Percentiles rank a stretch among this genome's conserved stretches.
phyloP scores from a whole-genome alignment of 2,797 vertebrate species.

The Sphenopsis melanotis region DNA sequence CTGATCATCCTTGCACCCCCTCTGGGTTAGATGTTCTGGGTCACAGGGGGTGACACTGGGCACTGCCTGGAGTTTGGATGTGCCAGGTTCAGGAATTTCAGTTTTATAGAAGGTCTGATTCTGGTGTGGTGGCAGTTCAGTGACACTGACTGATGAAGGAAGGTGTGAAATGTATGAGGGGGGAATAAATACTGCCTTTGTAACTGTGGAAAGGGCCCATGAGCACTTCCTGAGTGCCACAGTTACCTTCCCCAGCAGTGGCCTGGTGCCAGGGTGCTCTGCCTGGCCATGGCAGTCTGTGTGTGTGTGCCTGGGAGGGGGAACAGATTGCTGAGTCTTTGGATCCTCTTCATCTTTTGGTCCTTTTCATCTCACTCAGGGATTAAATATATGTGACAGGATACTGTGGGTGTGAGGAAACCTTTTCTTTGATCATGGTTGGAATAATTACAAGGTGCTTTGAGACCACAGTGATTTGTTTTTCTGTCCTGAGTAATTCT shows the following conservation, averaged over 20 bases:
- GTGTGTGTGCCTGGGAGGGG: background rate
- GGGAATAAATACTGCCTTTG: background rate
- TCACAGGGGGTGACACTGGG: no score
- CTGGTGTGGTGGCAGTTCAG: background rate
- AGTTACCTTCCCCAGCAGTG: background rate
- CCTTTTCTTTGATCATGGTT: background rate
- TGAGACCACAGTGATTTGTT: background rate
- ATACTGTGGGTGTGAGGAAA: background rate
- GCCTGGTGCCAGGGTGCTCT: background rate
- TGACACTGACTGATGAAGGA: background rate
- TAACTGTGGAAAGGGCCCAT: background rate
- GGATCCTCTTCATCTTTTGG: background rate
- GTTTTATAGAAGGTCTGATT: background rate
- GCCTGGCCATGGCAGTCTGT: background rate
- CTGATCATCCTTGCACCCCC: no score
- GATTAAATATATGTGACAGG: background rate
- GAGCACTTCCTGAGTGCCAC: background rate
- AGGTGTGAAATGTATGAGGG: background rate
- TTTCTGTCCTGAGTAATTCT: background rate
- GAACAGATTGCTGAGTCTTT: background rate
- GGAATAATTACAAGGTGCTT: background rate
- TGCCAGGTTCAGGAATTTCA: background rate
- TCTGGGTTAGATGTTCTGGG: no score
- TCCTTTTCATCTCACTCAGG: background rate
- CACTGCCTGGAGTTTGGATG: no score